Evolutionary conservation across 2,888 invertebrate species (phyloP).

Genomic region (Salpingus planirostris): DNA sequence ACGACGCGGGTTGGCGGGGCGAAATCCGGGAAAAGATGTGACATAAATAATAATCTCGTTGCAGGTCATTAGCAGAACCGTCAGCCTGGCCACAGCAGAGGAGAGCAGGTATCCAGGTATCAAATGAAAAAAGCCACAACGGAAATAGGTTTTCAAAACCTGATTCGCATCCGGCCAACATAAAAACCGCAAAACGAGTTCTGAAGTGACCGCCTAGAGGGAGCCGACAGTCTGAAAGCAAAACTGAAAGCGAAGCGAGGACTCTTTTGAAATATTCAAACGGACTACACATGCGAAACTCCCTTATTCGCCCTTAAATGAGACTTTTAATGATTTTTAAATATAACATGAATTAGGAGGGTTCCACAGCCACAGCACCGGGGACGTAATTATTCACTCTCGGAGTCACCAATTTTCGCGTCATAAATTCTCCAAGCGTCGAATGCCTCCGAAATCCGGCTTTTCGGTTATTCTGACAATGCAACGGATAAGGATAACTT

Average conservation of each 20-base stretch:
- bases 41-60: conserved; percentile 13
- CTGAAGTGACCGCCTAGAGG: conserved; percentile 14
- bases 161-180: conserved; percentile 24
- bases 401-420: too few relatives aligned
- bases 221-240: conserved; percentile 13
- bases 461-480: too few relatives aligned
- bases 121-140: conserved; percentile 13
- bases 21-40: too few relatives aligned
- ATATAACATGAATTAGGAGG: conserved; percentile 23
- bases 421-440: too few relatives aligned
- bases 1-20: neutral
- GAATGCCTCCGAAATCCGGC: too few relatives aligned
- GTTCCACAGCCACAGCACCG: too few relatives aligned
- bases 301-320: conserved; percentile 18
- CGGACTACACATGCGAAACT: too few relatives aligned
- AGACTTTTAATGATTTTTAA: conserved; percentile 24
- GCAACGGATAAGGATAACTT: too few relatives aligned
- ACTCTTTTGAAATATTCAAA: conserved; percentile 22
- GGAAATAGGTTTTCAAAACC: conserved; percentile 29
- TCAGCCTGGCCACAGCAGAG: conserved; percentile 7
- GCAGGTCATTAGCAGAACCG: conserved; percentile 12
- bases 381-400: too few relatives aligned
- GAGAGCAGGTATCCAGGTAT: conserved; percentile 13
- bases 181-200: conserved; percentile 14
- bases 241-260: too few relatives aligned